These are phyloP conservation scores for Danionella cerebrum DNA, from an alignment of 2,113 vertebrate species.

Conservation along the genomic window DNA sequence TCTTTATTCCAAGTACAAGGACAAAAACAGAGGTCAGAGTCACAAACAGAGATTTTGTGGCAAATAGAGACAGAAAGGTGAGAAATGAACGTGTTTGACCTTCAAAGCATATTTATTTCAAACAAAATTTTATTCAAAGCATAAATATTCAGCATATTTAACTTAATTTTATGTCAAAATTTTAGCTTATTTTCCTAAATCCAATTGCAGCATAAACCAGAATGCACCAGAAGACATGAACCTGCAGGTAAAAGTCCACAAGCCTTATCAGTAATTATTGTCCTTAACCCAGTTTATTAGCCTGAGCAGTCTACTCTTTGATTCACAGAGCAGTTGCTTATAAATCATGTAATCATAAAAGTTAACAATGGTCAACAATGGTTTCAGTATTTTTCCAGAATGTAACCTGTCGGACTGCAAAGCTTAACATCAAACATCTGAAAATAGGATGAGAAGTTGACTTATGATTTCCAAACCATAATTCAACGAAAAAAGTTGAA, in stretches of 20 bases:
- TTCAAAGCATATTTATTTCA: background rate
- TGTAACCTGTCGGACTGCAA: background rate
- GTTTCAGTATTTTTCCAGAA: constrained; percentile 14
- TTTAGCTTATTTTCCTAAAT: no score
- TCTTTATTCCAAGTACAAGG: background rate
- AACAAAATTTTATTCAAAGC: background rate
- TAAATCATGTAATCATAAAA: background rate
- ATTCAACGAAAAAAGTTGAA: no score
- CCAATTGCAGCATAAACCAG: no score
- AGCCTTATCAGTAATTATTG: constrained; percentile 46
- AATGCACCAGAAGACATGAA: constrained; percentile 30
- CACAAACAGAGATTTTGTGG: background rate
- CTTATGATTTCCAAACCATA: background rate
- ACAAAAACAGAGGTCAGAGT: background rate
- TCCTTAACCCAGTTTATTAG: constrained; percentile 31
- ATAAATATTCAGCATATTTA: no score
- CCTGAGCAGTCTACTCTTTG: background rate
- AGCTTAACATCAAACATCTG: background rate
- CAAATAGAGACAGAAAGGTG: background rate
- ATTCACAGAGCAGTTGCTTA: background rate
- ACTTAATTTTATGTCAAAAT: no score
- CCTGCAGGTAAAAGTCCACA: constrained; percentile 58
- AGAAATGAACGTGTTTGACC: background rate
- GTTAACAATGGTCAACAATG: background rate
- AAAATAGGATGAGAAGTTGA: background rate